phyloP scores from a whole-genome alignment of 2,888 invertebrate species.

The Aporophyla nigra region DNA sequence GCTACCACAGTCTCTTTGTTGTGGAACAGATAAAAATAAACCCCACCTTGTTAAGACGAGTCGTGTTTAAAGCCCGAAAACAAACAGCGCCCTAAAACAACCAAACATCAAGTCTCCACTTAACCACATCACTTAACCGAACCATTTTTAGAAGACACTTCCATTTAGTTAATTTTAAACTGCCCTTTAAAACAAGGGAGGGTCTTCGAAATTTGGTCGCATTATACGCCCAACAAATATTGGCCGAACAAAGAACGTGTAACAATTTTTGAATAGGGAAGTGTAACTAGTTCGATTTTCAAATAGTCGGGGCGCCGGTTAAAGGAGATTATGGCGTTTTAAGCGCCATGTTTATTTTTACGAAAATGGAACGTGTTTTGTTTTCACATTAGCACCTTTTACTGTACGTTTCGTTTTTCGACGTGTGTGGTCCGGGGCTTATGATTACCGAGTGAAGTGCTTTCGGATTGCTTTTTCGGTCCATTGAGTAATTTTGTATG shows the following conservation, averaged over 20 bases:
- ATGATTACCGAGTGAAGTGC: conserved; percentile 58
- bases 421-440: conserved; percentile 85
- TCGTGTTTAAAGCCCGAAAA: conserved; percentile 84
- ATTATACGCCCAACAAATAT: conserved; percentile 81
- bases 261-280: conserved; percentile 84
- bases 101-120: conserved; percentile 88
- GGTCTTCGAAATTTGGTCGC: conserved; percentile 78
- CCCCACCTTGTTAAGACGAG: conserved; percentile 84
- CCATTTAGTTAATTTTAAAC: conserved; percentile 64
- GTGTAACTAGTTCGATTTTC: conserved; percentile 82
- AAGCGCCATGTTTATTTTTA: conserved; percentile 84
- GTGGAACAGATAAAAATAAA: conserved; percentile 82
- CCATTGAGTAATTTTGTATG: conserved; percentile 61
- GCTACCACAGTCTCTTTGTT: conserved; percentile 73
- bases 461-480: conserved; percentile 47
- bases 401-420: conserved; percentile 84
- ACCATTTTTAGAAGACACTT: conserved; percentile 80
- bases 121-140: conserved; percentile 86
- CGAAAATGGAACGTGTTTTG: conserved; percentile 86
- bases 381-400: conserved; percentile 90
- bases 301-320: conserved; percentile 86
- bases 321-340: conserved; percentile 87
- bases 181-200: conserved; percentile 61
- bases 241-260: conserved; percentile 84
- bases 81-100: conserved; percentile 89